These are phyloP conservation scores for Pristionchus fissidentatus DNA, from an alignment of 2,888 invertebrate genomes.

Conservation along the genomic window DNA sequence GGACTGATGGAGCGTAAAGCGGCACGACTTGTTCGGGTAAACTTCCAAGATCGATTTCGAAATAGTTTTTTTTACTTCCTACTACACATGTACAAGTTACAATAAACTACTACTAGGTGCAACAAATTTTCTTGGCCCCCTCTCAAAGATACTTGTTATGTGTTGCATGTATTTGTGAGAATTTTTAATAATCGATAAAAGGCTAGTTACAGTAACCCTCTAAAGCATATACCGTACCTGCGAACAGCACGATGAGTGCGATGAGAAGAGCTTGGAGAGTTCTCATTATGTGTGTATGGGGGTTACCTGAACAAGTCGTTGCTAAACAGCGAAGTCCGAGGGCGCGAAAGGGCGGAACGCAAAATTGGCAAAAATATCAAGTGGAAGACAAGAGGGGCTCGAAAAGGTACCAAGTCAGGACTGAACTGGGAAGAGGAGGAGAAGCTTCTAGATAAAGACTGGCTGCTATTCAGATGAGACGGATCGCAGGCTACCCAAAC, in stretches of 20 bases:
- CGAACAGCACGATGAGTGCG: conserved; percentile 5
- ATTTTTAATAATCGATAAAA: too few species aligned
- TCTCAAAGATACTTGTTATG: too few species aligned
- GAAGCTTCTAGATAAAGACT: neutral
- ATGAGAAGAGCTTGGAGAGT: neutral
- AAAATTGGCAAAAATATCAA: too few species aligned
- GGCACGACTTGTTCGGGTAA: too few species aligned
- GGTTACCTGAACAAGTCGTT: conserved; percentile 30
- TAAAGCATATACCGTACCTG: neutral
- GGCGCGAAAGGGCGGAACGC: neutral
- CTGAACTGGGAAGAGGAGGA: neutral
- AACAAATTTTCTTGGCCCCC: too few species aligned
- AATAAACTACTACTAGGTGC: too few species aligned
- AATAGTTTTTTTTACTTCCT: too few species aligned
- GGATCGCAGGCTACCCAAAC: conserved; percentile 4
- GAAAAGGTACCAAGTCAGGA: neutral
- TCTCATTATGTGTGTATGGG: neutral
- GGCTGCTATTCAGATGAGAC: neutral
- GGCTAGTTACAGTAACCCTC: conserved; percentile 5
- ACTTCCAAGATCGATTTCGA: too few species aligned
- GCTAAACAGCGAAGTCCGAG: conserved; percentile 17
- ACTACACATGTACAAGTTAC: too few species aligned
- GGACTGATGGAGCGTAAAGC: too few species aligned
- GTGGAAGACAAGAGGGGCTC: too few species aligned
- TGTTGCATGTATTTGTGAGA: too few species aligned